phyloP scores from a whole-genome alignment of 1,140 invertebrate genomes.

The Whitmania pigra region DNA sequence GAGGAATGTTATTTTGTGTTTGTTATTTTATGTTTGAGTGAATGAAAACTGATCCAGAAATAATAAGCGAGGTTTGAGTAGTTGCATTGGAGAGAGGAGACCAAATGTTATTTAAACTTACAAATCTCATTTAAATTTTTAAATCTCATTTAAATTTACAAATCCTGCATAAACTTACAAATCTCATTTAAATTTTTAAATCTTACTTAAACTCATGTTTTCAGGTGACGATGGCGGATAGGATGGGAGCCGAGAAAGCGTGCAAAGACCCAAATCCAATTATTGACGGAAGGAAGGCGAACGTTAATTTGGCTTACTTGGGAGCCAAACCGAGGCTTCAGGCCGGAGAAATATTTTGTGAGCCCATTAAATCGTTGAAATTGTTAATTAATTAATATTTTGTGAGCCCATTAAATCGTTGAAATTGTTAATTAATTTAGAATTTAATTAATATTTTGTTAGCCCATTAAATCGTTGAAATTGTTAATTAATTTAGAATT shows the following conservation, averaged over 20 bases:
- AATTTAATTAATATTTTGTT: constrained; percentile 3
- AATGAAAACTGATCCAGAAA: too few relatives aligned
- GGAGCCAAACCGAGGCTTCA: constrained; percentile 74
- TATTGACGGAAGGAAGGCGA: constrained; percentile 94
- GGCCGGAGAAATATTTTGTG: constrained; percentile 14
- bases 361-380: neutral
- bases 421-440: neutral
- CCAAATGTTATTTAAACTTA: neutral
- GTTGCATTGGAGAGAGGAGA: too few relatives aligned
- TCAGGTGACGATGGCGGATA: constrained; percentile 92
- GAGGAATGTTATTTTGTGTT: too few relatives aligned
- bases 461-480: neutral
- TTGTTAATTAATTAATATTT: neutral
- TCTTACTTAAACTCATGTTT: constrained; percentile 5
- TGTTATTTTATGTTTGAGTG: too few relatives aligned
- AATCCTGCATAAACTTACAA: too few relatives aligned
- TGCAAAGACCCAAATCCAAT: constrained; percentile 96
- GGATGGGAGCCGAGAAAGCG: constrained; percentile 78
- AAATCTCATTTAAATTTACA: too few relatives aligned
- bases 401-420: neutral
- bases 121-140: too few relatives aligned
- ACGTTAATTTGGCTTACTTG: constrained; percentile 91
- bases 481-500: neutral
- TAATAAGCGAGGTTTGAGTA: too few relatives aligned
- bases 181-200: too few relatives aligned